phyloP scores from a whole-genome alignment of 2,113 vertebrate genomes.

The Ciconia stormi region DNA sequence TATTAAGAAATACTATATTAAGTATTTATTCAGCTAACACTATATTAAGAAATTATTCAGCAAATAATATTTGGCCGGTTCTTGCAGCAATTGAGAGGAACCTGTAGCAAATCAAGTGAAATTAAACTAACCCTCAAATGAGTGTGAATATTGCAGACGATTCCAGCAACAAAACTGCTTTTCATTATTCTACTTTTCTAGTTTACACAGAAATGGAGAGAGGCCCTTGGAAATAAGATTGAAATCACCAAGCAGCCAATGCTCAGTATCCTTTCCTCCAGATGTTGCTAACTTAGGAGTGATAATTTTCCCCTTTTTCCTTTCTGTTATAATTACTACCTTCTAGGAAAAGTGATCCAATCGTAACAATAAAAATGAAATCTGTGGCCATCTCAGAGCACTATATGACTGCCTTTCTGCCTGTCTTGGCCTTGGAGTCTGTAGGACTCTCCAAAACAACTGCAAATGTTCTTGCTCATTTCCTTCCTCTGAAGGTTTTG shows the following conservation, averaged over 20 bases:
- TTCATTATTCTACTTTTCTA: background rate
- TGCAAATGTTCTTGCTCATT: background rate
- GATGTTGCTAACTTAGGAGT: background rate
- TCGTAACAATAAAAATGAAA: background rate
- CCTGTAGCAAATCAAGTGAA: background rate
- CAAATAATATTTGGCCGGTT: background rate
- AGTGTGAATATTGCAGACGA: background rate
- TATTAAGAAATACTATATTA: too few species aligned
- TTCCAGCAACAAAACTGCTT: background rate
- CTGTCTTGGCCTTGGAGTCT: background rate
- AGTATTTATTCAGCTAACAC: too few species aligned
- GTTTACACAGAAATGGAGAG: background rate
- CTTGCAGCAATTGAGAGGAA: background rate
- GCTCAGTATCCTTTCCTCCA: background rate
- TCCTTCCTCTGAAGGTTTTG: background rate
- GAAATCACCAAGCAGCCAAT: background rate
- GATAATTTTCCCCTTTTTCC: background rate
- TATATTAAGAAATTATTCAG: background rate
- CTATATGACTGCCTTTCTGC: background rate
- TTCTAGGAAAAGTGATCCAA: background rate
- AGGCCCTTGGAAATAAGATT: background rate
- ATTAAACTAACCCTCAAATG: background rate
- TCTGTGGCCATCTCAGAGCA: background rate
- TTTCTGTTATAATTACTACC: background rate
- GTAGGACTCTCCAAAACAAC: background rate